Base-by-base conservation (phyloP, 1,140 invertebrate species). In the Eueides isabella region DNA sequence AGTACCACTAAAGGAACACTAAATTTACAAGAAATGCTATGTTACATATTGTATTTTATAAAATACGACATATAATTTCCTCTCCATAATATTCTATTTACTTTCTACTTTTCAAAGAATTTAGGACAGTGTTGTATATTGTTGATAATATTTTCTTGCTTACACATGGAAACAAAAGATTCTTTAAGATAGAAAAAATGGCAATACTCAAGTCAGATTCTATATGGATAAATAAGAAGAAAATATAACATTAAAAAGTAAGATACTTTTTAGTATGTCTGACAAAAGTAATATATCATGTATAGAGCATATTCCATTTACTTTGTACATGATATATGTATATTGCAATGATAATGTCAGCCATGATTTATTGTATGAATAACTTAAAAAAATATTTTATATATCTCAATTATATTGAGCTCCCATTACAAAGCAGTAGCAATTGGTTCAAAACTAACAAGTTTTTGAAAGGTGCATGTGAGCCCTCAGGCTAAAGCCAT, bases 401-500 rank as follows among this genome's bases (percentile, higher is more conserved):
- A 48, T 30, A 30, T 30, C 12, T 67, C 28, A 48, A 44, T 44
- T 44, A 19, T 55, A 55, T 26, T 4, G 19, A 55, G 23, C 48
- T 23, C 48, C 23, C 48, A 55, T 23, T 55, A 55, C 19, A 55
- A 55, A 55, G 48, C 48, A 23, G 48, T 55, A 55, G 48, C 23
- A 55, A 19, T 55, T 26, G 7, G 48, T 26, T 26, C 6, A 55
- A 55, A 26, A 55, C 48, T 55, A 55, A 55, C 11, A 55, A 3
- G 48, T 26, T 55, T 55, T 55, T 55, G 48, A 55, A 55, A 55
- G 48, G 48, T 55, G 48, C 48, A 55, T 55, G 11, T 23, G 23
- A 55, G 23, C 48, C 48, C 48, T 14, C 19, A 55, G 48, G 48
- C 48, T 55, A 26, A 26, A 55, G n/a, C 9, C 48, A 55, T 26